Evolutionary conservation across 1,140 invertebrate genomes (phyloP), one percentile per base, ranked within the genome.

Genomic region (Drosophila hydei): DNA sequence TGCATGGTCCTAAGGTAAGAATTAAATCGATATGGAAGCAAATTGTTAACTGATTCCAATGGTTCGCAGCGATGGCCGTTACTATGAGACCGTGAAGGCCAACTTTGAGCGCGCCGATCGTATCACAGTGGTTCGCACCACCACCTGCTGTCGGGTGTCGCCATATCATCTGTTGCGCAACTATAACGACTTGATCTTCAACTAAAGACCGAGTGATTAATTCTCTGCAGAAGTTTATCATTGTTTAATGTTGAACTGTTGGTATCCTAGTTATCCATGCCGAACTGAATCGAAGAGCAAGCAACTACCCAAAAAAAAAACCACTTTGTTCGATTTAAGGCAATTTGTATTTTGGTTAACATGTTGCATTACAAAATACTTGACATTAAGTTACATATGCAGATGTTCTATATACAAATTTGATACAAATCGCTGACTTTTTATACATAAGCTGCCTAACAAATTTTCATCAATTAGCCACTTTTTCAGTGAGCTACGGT

Each of bases 51-150:
- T 16, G 38, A 16, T 19, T 4, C 43, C 1, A 19, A 21, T 45
- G 8, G 0, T 8, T 12, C 33, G 33, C 43, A 99, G 98, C 91
- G 99, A 99, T 92, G 99, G 99, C 3, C 96, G 99, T 59, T 99
- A 99, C 92, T 99, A 99, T 90, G 99, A 99, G 93, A 97, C 99
- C 72, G 98, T 99, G 11, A 99, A 99, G 92, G 98, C 98, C 0
- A 99, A 99, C 92, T 99, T 99, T 91, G 99, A 99, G 92, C 94
- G 99, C 80, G 99, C 99, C 3, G 98, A 99, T 92, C 94, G 99
- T 73, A 94, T 95, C 47, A 99, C 98, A 0, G 98, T 99, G 11
- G 98, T 99, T 0, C 93, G 99, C 23, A 99, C 98, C 8, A 97
- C 97, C 7, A 99, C 97, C 33, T 98, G 97, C 91, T 99, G 97